A percentile compares a stretch with the other conserved stretches of the same genome.
These are phyloP conservation scores for Amia ocellicauda DNA, from an alignment of 2,113 vertebrate genomes.

Conservation along the genomic window DNA sequence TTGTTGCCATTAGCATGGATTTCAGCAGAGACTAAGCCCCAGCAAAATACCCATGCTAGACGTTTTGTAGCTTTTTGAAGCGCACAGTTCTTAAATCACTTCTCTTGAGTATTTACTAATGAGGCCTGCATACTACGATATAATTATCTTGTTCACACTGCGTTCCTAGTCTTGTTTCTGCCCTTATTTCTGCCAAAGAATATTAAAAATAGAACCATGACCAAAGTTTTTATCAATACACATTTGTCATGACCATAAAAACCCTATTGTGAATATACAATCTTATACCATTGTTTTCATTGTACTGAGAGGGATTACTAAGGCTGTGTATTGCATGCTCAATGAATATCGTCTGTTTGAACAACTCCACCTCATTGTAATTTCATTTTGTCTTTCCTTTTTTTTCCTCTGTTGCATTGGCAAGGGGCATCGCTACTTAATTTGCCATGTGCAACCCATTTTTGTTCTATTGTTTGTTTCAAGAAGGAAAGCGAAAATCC, in stretches of 20 bases:
- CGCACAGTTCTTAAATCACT: neutral
- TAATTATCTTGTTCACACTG: neutral
- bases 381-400: too few relatives aligned
- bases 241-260: neutral
- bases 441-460: too few relatives aligned
- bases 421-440: too few relatives aligned
- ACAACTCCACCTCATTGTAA: too few relatives aligned
- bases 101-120: neutral
- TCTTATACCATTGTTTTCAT: too few relatives aligned
- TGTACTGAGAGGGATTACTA: too few relatives aligned
- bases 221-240: neutral
- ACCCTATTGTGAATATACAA: too few relatives aligned
- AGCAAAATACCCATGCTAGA: neutral
- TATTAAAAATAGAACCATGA: neutral
- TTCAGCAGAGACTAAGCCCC: neutral
- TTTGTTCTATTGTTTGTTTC: too few relatives aligned
- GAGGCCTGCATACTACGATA: neutral
- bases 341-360: too few relatives aligned
- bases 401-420: too few relatives aligned
- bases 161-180: neutral
- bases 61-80: neutral
- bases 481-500: too few relatives aligned
- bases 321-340: too few relatives aligned
- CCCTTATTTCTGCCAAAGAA: neutral
- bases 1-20: neutral